phyloP scores from a whole-genome alignment of 2,113 vertebrate genomes.

The Oreochromis spilurus region DNA sequence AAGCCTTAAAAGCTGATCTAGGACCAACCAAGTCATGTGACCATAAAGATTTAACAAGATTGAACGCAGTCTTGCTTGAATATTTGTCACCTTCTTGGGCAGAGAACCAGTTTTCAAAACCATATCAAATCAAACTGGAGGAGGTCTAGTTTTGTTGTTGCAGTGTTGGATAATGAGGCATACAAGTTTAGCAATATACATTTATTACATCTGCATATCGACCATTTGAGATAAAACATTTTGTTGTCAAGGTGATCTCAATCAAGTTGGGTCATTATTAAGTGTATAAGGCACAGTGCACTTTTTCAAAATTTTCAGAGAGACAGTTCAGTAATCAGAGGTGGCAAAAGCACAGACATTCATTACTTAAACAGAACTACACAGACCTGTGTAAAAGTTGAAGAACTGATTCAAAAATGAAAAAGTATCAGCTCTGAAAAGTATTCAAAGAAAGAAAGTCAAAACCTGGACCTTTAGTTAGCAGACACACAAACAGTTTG shows the following conservation, averaged over 20 bases:
- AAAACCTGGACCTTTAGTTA: not conserved
- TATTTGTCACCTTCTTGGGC: not conserved
- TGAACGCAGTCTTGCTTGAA: accelerated
- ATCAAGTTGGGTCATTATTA: not conserved
- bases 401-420: not conserved
- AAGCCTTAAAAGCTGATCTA: not conserved
- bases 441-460: too few species aligned
- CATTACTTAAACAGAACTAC: not conserved
- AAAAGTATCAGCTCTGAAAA: too few species aligned
- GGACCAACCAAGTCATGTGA: not conserved
- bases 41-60: not conserved
- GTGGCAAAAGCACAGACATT: not conserved
- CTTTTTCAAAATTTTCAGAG: not conserved
- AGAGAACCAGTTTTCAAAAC: not conserved
- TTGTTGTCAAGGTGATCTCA: not conserved
- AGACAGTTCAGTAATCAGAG: not conserved
- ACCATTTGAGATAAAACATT: not conserved
- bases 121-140: not conserved
- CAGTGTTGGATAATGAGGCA: not conserved
- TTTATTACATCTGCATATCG: not conserved
- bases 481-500: not conserved
- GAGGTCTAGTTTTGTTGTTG: not conserved
- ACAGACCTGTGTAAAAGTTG: not conserved
- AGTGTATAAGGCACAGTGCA: not conserved
- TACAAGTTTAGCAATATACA: not conserved